These are phyloP conservation scores for Philereme vetulata DNA, from an alignment of 2,888 invertebrate genomes.

Conservation along the genomic window DNA sequence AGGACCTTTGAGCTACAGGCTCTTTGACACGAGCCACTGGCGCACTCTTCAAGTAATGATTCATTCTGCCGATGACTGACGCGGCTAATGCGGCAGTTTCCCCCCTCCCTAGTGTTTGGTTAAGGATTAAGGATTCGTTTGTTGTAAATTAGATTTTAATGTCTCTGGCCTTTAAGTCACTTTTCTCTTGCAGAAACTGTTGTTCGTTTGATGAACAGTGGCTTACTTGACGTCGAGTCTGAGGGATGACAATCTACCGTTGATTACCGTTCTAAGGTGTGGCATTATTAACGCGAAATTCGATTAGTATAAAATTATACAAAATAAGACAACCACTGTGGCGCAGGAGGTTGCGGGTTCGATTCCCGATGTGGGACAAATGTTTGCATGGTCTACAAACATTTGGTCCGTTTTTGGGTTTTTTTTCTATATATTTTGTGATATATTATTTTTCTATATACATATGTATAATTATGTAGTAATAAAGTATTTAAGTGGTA, in stretches of 20 bases:
- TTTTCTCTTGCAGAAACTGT: constrained; percentile 35
- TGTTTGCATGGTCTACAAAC: too few species aligned
- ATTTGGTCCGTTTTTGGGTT: too few species aligned
- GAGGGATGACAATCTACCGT: constrained; percentile 10
- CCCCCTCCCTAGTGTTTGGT: constrained; percentile 65
- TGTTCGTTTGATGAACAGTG: constrained; percentile 21
- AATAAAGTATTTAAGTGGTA: too few species aligned
- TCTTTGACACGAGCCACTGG: constrained; percentile 83
- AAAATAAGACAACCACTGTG: too few species aligned
- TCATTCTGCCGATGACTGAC: constrained; percentile 83
- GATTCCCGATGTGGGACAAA: too few species aligned
- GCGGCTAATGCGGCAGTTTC: constrained; percentile 77
- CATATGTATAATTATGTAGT: too few species aligned
- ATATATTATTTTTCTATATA: too few species aligned
- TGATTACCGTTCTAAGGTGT: constrained; percentile 4
- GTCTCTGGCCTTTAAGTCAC: constrained; percentile 48
- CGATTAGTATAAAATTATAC: not conserved
- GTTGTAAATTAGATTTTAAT: constrained; percentile 57
- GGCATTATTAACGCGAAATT: not conserved
- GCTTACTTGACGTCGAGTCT: constrained; percentile 11
- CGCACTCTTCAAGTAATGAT: constrained; percentile 84
- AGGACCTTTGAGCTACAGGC: constrained; percentile 81
- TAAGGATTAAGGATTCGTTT: constrained; percentile 64
- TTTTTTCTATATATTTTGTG: too few species aligned
- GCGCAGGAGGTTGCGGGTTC: too few species aligned